Conservation (phyloP, 37 sponge, comb jelly and placozoan genomes). For the Lycopodina hypogea region DNA sequence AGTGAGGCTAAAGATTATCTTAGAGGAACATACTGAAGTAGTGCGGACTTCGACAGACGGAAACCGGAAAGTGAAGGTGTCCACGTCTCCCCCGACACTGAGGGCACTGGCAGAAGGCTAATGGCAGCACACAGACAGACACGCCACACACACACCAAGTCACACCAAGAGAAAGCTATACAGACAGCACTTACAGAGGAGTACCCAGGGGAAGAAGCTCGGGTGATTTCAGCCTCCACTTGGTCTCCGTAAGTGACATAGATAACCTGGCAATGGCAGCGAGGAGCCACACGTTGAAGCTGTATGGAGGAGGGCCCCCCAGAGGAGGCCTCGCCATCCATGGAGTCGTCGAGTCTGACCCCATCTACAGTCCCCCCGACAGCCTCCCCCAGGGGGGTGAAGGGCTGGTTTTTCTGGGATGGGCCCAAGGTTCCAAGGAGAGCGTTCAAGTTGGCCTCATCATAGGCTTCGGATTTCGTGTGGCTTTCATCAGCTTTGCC, state of each 20-base stretch:
- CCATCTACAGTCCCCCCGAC: conserved; percentile 76
- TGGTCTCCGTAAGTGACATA: conserved; percentile 66
- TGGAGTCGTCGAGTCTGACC: conserved; percentile 4
- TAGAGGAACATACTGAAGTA: conserved; percentile 62
- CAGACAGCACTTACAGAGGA: neutral
- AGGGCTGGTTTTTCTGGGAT: neutral
- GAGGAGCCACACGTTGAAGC: conserved; percentile 79
- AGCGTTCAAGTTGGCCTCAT: conserved; percentile 24
- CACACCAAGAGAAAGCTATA: no score
- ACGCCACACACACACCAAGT: no score
- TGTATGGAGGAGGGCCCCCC: conserved; percentile 13
- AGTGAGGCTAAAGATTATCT: neutral
- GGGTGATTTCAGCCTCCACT: conserved; percentile 17
- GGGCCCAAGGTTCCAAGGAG: conserved; percentile 35
- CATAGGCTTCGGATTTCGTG: neutral
- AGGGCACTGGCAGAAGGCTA: conserved; percentile 17
- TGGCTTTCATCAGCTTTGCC: neutral
- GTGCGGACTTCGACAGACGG: conserved; percentile 74
- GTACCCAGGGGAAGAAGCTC: neutral
- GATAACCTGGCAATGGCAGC: conserved; percentile 79
- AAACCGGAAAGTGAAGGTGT: conserved; percentile 80
- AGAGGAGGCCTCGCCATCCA: neutral
- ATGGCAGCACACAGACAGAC: neutral
- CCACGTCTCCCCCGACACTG: conserved; percentile 44
- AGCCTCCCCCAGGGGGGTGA: conserved; percentile 44